Base-by-base conservation (phyloP, 2,888 invertebrate species). In the Acheta domesticus region DNA sequence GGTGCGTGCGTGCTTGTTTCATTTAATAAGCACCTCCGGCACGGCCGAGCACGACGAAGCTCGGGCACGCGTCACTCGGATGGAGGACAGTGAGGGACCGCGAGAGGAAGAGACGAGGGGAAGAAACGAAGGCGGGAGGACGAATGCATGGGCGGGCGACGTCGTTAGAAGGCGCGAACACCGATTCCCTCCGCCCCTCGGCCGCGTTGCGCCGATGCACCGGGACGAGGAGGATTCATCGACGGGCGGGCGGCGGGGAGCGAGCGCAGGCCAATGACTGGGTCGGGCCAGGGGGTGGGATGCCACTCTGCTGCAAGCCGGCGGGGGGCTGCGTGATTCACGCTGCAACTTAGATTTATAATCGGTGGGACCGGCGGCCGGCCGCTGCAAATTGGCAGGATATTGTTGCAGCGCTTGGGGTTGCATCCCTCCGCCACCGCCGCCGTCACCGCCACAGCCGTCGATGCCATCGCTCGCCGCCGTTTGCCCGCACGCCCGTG, bases 1-100 rank as follows among this genome's bases (percentile, higher is more conserved):
- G 62, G 62, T 62, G 62, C 62, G 62, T 62, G 62, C 62, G 62
- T 62, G 62, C 62, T 62, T 81, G 80, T 79, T 81, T 79, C 81
- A 81, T 80, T 81, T 81, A 81, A 81, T 81, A 80, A 81, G 81
- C 81, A 80, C 81, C 81, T 81, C 80, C 76, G 74, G 78, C 79
- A 76, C 14, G 12, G 62, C 75, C 73, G 19, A 23, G 62, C 74
- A 48, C 36, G 21, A 48, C 20, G 36, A 21, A 36, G 48, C n/a
- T 48, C 36, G 48, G 75, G 75, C 75, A 23, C 75, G 23, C 21
- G 76, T 76, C 62, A 62, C 62, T 36, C 62, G n/a, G 62, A 62
- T 48, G 77, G 48, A 49, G 77, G 77, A n/a, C 23, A 3, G 75
- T 48, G 48, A 75, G 48, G 48, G 75, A 48, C 48, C 48, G 16